Evolutionary conservation across 1,140 invertebrate species (phyloP), one percentile per base, ranked within the genome.

Genomic region (Latrodectus geometricus): DNA sequence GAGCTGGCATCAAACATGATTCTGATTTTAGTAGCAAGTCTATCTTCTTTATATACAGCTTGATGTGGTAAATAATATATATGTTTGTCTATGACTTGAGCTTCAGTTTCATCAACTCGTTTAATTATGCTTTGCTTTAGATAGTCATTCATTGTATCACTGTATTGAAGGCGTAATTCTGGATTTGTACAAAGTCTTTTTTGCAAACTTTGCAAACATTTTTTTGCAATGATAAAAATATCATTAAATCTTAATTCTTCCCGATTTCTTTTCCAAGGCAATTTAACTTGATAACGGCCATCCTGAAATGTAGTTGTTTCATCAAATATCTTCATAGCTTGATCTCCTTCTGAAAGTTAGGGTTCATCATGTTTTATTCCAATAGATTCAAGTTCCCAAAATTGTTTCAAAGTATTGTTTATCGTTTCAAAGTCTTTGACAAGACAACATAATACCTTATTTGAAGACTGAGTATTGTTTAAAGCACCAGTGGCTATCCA

Each of bases 1-100:
- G 77, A 69, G 23, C 68, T 73, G 2, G 76, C 77, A 50, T 87
- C 86, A 80, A 81, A 87, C 9, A 83, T 66, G 5, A 87, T 69
- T 14, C 78, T 35, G 12, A 87, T 14, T 50, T 81, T 87, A 23
- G 56, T 86, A 3, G 61, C 48, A 20, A 69, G 52, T 15, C 65
- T 79, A 14, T 83, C 82, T 81, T 65, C 17, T n/a, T 1, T 78
- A n/a, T 11, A 66, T 14, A 73, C 79, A 11, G 68, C 56, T 14
- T 70, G 56, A 72, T 54, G 68, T 14, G 79, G 66, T 56, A 69
- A 20, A 72, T 70, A 81, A 72, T 21, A 70, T 20, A 0, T 12
- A 0, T 20, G 8, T 12, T 81, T 65, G 15, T 52, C 5, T 21
- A 17, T 5, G 9, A 14, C 5, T 35, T 35, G 35, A 8, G n/a